Evolutionary conservation across 2,888 invertebrate genomes (phyloP).

Genomic region (Agrotis exclamationis): DNA sequence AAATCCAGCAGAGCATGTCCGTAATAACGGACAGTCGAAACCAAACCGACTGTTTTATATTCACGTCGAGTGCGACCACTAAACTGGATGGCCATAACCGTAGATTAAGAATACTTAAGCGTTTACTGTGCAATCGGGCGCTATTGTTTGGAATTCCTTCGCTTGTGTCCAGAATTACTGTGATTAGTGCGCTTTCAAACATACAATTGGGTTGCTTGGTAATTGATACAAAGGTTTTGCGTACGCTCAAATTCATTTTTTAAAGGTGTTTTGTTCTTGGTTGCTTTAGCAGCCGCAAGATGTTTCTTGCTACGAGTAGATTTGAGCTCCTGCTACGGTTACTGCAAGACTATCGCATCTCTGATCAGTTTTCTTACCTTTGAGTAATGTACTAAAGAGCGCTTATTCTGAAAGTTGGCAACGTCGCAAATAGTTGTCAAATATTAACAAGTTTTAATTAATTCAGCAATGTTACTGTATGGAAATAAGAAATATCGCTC

Average conservation of each 20-base stretch:
- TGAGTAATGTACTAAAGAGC: too few species aligned
- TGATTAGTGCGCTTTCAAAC: conserved; percentile 47
- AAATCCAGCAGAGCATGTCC: conserved; percentile 60
- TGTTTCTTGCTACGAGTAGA: background rate
- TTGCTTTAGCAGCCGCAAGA: background rate
- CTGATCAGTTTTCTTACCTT: background rate
- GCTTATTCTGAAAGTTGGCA: too few species aligned
- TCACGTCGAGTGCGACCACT: conserved; percentile 60
- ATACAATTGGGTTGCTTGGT: conserved; percentile 28
- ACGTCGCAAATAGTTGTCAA: too few species aligned
- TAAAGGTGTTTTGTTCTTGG: conserved; percentile 4
- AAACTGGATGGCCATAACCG: conserved; percentile 64
- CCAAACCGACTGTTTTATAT: conserved; percentile 62
- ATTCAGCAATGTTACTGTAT: too few species aligned
- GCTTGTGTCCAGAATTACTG: conserved; percentile 50
- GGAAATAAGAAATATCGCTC: too few species aligned
- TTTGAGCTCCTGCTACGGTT: background rate
- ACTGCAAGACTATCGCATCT: background rate
- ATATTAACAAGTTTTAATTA: too few species aligned
- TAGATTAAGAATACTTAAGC: conserved; percentile 66
- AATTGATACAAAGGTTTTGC: conserved; percentile 40
- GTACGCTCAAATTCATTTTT: background rate
- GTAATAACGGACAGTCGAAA: conserved; percentile 63
- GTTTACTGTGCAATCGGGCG: conserved; percentile 60
- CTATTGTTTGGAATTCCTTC: conserved; percentile 60